Evolutionary conservation across 2,113 vertebrate species (phyloP), one percentile per base, ranked within the genome.

Genomic region (Odontophorus gujanensis): DNA sequence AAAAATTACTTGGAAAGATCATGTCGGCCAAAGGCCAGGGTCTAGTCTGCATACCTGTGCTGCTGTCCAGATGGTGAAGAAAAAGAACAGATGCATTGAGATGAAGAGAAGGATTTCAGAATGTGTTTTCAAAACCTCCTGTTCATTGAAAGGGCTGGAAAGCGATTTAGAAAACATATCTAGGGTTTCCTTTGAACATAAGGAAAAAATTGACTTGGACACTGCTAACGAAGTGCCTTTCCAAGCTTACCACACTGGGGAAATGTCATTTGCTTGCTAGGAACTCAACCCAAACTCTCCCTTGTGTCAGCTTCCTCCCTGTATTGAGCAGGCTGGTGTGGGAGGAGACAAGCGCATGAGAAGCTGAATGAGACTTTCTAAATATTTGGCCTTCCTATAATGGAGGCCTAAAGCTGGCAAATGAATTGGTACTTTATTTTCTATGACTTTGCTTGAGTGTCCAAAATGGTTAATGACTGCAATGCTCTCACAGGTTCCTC

Each of bases 1-100:
- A 97, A 96, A 83, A 96, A 96, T 73, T 93, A 91, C 96, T 97
- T 96, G 97, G 83, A 96, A 97, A 85, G 88, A 62, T 58, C 92
- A 62, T 4, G 79, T 96, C 30, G 96, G 94, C 92, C 47, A 79
- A 95, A 81, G 87, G 76, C 67, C 92, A 87, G 65, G 92, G 34
- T 58, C 90, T 92, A 34, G 72, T 94, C 91, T 94, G 68, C 0
- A 82, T 95, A 94, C 94, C 92, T 95, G 74, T 1, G 1, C 78
- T 68, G 79, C 76, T 66, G 48, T 71, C 91, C 89, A 94, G 94
- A 96, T 85, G 94, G 94, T 96, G 88, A 24, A 78, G 90, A 95
- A 82, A 92, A 30, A 87, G 87, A 90, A 81, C 90, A 96, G 95
- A 94, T 92, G 89, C 79, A 63, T 20, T 0, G 2, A 61, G 79